Evolutionary conservation across 2,113 vertebrate species (phyloP).

Genomic region (Cervus canadensis): DNA sequence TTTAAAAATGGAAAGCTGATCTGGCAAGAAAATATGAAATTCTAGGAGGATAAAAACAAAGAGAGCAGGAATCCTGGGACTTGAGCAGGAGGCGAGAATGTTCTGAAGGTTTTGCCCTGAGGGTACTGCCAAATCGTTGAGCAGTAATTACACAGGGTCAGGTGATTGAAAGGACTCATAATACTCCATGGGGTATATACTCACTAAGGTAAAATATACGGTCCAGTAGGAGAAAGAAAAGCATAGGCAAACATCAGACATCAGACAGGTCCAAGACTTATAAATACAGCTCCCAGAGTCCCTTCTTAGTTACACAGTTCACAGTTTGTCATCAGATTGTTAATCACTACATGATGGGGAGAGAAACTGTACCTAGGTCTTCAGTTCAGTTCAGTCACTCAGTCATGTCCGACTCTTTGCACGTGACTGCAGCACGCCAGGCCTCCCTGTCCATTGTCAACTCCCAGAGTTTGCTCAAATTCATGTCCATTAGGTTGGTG

Average conservation of each 20-base stretch:
- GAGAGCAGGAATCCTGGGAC: neutral
- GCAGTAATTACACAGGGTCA: neutral
- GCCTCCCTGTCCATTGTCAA: neutral
- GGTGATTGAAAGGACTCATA: neutral
- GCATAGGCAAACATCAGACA: neutral
- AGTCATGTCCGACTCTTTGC: neutral
- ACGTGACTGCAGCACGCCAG: neutral
- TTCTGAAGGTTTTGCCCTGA: neutral
- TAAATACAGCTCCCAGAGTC: neutral
- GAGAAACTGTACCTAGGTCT: neutral
- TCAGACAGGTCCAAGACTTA: neutral
- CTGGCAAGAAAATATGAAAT: neutral
- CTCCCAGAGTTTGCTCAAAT: neutral
- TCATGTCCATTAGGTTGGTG: neutral
- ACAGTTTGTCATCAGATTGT: neutral
- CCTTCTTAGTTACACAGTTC: neutral
- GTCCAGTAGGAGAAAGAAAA: neutral
- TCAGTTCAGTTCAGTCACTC: neutral
- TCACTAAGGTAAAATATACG: neutral
- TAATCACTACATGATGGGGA: fast-evolving
- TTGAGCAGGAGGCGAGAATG: neutral
- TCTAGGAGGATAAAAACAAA: neutral
- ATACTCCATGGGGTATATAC: neutral
- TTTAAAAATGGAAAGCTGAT: neutral
- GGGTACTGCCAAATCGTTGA: neutral